Conservation (phyloP, 2,888 invertebrate species). For the Apamea monoglypha region DNA sequence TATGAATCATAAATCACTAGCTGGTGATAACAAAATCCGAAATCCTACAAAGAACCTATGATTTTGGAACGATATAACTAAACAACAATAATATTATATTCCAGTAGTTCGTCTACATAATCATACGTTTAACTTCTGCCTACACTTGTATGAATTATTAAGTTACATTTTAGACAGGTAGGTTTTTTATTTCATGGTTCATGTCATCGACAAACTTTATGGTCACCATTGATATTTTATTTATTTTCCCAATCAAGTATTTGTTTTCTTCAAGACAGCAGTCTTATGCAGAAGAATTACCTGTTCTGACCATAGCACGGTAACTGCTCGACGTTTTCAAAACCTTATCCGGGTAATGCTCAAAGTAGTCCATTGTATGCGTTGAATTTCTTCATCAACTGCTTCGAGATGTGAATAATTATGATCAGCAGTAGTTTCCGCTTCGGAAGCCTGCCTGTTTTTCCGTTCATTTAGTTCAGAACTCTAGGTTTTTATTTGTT, state of each 20-base stretch:
- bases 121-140: neutral
- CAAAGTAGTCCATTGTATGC: neutral
- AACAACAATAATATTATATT: neutral
- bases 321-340: neutral
- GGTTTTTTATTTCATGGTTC: neutral
- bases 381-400: neutral
- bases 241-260: neutral
- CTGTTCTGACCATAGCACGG: neutral
- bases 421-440: neutral
- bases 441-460: constrained; percentile 1
- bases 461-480: constrained; percentile 2
- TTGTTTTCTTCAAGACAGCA: neutral
- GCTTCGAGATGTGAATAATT: neutral
- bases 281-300: neutral
- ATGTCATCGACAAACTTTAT: neutral
- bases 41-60: neutral
- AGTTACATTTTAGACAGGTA: neutral
- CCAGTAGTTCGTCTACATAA: neutral
- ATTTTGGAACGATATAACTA: neutral
- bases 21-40: neutral
- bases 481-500: neutral
- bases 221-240: neutral
- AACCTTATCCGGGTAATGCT: neutral
- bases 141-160: neutral
- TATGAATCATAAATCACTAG: neutral